phyloP scores from a whole-genome alignment of 2,888 invertebrate genomes.

The Scaptomyza caliginosa region DNA sequence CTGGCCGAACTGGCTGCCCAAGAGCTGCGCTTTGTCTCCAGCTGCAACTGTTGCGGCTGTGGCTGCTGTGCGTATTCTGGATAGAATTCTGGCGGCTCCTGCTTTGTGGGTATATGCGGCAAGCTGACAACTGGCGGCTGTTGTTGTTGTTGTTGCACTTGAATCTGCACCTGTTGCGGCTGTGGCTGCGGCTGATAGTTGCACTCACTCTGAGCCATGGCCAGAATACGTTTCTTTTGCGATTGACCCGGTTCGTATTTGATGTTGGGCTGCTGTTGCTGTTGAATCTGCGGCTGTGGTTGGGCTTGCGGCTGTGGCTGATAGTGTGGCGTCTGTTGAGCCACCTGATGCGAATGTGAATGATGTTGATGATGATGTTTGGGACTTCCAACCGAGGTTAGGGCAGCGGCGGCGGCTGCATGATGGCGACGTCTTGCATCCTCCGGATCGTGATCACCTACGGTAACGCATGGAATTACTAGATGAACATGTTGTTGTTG shows the following conservation, averaged over 20 bases:
- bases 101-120: slow-evolving; percentile 84
- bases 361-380: slow-evolving; percentile 65
- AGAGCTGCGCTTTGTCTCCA: slow-evolving; percentile 83
- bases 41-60: slow-evolving; percentile 49
- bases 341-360: slow-evolving; percentile 69
- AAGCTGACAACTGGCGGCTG: slow-evolving; percentile 61
- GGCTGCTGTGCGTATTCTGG: slow-evolving; percentile 79
- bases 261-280: slow-evolving; percentile 71
- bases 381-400: slow-evolving; percentile 66
- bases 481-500: slow-evolving; percentile 87
- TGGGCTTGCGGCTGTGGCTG: slow-evolving; percentile 55
- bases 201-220: slow-evolving; percentile 93
- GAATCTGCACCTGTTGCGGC: slow-evolving; percentile 43
- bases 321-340: slow-evolving; percentile 45
- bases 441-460: slow-evolving; percentile 89
- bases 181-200: slow-evolving; percentile 85
- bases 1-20: slow-evolving; percentile 83
- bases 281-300: slow-evolving; percentile 38
- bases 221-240: slow-evolving; percentile 94
- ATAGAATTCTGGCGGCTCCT: slow-evolving; percentile 84
- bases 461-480: slow-evolving; percentile 91
- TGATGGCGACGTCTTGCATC: slow-evolving; percentile 85
- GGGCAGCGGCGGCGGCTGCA: slow-evolving; percentile 60
- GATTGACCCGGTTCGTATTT: slow-evolving; percentile 87
- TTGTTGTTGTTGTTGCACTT: slow-evolving; percentile 36